These are phyloP conservation scores for Copidosoma aretas DNA, from an alignment of 2,888 invertebrate genomes.

Conservation along the genomic window DNA sequence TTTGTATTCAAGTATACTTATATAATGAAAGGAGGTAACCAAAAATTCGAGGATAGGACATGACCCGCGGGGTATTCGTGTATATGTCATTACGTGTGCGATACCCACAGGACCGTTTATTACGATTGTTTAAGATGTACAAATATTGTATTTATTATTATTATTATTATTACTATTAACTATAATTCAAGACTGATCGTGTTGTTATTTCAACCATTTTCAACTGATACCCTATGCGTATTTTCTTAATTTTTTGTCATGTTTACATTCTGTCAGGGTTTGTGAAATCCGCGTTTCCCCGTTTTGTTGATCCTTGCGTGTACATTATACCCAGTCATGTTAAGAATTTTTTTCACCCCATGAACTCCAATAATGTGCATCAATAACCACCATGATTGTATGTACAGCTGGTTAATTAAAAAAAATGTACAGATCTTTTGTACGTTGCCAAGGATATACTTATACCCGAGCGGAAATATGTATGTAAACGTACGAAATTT, in stretches of 20 bases:
- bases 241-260: conserved; percentile 42
- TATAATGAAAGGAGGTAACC: conserved; percentile 13
- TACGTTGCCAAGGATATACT: too few species aligned
- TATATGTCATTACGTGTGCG: too few species aligned
- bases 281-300: conserved; percentile 30
- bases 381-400: too few species aligned
- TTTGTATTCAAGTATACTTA: too few species aligned
- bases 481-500: too few species aligned
- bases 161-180: conserved; percentile 61
- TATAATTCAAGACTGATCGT: conserved; percentile 61
- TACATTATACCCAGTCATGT: too few species aligned
- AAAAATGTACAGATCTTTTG: too few species aligned
- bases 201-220: conserved; percentile 60
- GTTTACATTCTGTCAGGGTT: conserved; percentile 22
- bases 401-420: too few species aligned
- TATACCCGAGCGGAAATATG: too few species aligned
- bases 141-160: conserved; percentile 63
- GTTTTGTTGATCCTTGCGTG: too few species aligned
- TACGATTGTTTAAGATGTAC: conserved; percentile 54
- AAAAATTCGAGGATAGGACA: conserved; percentile 33
- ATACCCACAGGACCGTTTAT: conserved; percentile 57
- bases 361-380: too few species aligned
- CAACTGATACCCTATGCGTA: conserved; percentile 52
- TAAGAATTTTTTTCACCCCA: too few species aligned
- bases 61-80: conserved; percentile 45